A percentile compares a stretch with the other conserved stretches of the same genome.
phyloP scores from a whole-genome alignment of 2,113 vertebrate genomes.

The Panthera leo region DNA sequence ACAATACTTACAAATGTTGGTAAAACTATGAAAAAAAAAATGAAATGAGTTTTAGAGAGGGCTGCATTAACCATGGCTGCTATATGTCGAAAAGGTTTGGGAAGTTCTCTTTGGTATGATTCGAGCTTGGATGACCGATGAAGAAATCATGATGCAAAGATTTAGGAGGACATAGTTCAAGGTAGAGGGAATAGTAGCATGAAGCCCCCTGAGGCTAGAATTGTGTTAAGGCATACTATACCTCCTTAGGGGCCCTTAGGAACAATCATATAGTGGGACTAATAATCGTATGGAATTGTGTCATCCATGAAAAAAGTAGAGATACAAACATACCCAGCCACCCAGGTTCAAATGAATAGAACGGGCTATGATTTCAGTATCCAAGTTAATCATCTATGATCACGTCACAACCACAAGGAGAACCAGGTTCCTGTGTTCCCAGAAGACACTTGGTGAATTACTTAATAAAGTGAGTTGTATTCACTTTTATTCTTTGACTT shows the following conservation, averaged over 20 bases:
- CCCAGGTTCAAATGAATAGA: not conserved
- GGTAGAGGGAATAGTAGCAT: not conserved
- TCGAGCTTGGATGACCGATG: not conserved
- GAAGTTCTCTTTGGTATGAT: not conserved
- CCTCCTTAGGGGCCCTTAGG: not conserved
- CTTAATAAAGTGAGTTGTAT: not conserved
- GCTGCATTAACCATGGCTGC: not conserved
- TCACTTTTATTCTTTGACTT: not conserved
- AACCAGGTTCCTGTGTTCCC: not conserved
- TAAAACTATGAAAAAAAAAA: not conserved
- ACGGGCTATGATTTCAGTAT: not conserved
- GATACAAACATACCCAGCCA: not conserved
- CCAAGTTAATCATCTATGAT: not conserved
- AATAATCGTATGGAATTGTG: not conserved
- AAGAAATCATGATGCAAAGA: not conserved
- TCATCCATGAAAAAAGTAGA: not conserved
- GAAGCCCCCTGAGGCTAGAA: not conserved
- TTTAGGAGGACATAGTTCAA: not conserved
- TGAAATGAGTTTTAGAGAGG: not conserved
- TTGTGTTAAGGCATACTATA: not conserved
- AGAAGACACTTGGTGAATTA: not conserved
- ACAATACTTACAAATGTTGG: not conserved
- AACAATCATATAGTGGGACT: not conserved
- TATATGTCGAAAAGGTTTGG: accelerated
- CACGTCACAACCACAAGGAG: not conserved